A percentile compares a stretch with the other conserved stretches of the same genome.
Conservation (phyloP, 2,797 vertebrate genomes). For the Squalus acanthias region DNA sequence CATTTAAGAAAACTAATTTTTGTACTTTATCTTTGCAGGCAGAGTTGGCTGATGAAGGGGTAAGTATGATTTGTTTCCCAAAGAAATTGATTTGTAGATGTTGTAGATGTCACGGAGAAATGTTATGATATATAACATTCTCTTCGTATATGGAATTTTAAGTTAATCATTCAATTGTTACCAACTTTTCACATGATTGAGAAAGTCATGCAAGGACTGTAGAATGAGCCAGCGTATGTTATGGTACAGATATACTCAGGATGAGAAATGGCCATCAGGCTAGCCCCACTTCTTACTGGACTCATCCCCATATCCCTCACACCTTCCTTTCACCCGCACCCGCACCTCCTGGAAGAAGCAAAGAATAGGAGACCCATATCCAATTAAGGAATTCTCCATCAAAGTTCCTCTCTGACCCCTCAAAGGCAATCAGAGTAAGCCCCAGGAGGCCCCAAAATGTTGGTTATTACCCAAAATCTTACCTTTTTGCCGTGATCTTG, state of each 20-base stretch:
- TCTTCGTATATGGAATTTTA: neutral
- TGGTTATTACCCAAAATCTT: neutral
- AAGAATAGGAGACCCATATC: neutral
- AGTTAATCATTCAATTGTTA: neutral
- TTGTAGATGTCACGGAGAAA: neutral
- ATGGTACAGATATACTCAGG: too few species aligned
- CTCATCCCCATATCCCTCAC: neutral
- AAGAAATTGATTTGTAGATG: slow-evolving; percentile 40
- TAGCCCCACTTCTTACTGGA: neutral
- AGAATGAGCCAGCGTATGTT: neutral
- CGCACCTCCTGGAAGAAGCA: neutral
- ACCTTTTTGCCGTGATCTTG: neutral
- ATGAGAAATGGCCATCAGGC: neutral
- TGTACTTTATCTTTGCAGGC: slow-evolving; percentile 61
- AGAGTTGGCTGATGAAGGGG: slow-evolving; percentile 71
- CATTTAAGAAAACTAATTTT: neutral
- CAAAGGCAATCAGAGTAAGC: neutral
- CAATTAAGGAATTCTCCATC: neutral
- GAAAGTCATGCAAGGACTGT: neutral
- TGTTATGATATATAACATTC: neutral
- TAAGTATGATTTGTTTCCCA: slow-evolving; percentile 52
- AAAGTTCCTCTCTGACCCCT: neutral
- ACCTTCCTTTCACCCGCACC: neutral
- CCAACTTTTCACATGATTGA: neutral
- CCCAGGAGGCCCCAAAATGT: neutral